A percentile compares a stretch with the other conserved stretches of the same genome.
Evolutionary conservation across 2,888 invertebrate genomes (phyloP).

Genomic region (Corythucha ciliata): DNA sequence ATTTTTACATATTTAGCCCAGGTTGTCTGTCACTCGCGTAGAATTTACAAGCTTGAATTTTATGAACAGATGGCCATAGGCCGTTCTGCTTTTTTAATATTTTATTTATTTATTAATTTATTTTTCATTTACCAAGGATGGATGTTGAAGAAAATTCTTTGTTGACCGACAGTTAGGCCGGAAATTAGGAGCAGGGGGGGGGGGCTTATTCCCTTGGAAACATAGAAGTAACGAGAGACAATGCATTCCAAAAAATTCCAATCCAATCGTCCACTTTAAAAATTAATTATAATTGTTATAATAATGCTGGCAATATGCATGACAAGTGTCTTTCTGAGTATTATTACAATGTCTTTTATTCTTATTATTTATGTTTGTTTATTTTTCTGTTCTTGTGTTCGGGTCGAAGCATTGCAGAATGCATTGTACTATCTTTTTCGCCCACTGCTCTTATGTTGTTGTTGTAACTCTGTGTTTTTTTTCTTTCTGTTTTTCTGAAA

Average conservation of each 20-base stretch:
- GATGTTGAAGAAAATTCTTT: slow-evolving; percentile 39
- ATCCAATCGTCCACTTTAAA: background rate
- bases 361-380: background rate
- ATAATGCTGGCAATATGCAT: no score
- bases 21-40: slow-evolving; percentile 32
- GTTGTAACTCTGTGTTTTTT: slow-evolving; percentile 30
- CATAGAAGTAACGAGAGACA: no score
- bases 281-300: no score
- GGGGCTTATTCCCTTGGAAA: no score
- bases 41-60: slow-evolving; percentile 27
- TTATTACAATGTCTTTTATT: no score
- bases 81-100: slow-evolving; percentile 22
- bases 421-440: slow-evolving; percentile 26
- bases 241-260: background rate
- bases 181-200: no score
- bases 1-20: no score
- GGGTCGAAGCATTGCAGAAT: slow-evolving; percentile 29
- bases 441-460: slow-evolving; percentile 26
- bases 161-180: no score
- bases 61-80: slow-evolving; percentile 22
- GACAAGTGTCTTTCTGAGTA: slow-evolving; percentile 22
- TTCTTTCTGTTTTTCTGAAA: slow-evolving; percentile 12
- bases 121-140: slow-evolving; percentile 15
- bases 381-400: slow-evolving; percentile 20
- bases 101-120: slow-evolving; percentile 19